Percentiles rank a stretch among this genome's conserved stretches.
Evolutionary conservation across 2,797 vertebrate species (phyloP).

Genomic region (Eospalax fontanierii): DNA sequence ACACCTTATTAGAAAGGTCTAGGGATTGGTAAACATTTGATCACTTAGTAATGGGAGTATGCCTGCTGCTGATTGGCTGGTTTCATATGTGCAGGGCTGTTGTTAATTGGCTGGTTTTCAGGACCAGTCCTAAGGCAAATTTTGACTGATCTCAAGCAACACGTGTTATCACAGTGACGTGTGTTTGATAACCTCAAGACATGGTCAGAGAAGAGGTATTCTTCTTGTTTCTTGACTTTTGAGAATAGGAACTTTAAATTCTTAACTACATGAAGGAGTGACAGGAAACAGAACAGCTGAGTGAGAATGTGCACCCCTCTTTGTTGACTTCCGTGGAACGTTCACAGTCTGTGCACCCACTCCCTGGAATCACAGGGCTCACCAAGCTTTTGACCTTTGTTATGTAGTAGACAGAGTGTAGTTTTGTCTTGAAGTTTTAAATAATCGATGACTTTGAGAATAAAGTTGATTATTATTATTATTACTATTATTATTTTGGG

Average conservation of each 20-base stretch:
- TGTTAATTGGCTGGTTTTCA: not conserved
- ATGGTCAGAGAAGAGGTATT: not conserved
- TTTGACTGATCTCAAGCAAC: not conserved
- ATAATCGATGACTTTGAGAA: not conserved
- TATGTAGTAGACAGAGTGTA: not conserved
- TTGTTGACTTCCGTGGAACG: not conserved
- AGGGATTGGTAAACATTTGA: not conserved
- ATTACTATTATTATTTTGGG: no score
- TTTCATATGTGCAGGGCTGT: not conserved
- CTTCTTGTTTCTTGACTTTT: slow-evolving; percentile 4
- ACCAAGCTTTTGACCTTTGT: not conserved
- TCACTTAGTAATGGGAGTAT: not conserved
- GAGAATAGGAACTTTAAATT: not conserved
- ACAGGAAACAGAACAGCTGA: not conserved
- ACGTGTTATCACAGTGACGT: not conserved
- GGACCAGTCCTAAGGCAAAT: not conserved
- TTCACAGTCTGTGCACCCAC: not conserved
- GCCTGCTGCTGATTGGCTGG: not conserved
- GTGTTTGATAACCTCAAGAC: not conserved
- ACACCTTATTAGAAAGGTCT: not conserved
- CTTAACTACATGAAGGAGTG: not conserved
- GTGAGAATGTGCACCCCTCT: not conserved
- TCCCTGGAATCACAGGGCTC: not conserved
- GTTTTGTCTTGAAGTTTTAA: not conserved
- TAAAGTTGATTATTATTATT: not conserved